phyloP scores from a whole-genome alignment of 1,140 invertebrate genomes.

The Eubasilissa regina region DNA sequence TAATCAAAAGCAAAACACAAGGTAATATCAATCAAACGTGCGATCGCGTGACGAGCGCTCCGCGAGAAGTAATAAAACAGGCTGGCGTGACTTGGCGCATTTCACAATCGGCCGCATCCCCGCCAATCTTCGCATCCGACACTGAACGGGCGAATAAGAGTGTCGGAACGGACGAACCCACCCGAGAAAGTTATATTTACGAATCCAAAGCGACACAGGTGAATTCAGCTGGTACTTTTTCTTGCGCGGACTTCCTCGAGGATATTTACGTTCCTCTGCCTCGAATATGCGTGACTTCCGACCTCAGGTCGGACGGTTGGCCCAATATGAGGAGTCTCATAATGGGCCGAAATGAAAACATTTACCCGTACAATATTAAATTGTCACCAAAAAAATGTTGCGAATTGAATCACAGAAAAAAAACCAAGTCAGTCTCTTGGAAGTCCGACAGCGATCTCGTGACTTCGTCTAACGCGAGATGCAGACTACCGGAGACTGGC shows the following conservation, averaged over 20 bases:
- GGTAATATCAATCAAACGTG: conserved; percentile 31
- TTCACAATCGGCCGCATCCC: conserved; percentile 19
- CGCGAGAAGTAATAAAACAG: conserved; percentile 40
- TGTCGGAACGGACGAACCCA: conserved; percentile 11
- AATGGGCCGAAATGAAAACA: conserved; percentile 53
- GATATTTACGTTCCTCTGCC: conserved; percentile 55
- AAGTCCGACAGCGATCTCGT: conserved; percentile 19
- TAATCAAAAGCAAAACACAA: conserved; percentile 46
- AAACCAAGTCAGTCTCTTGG: conserved; percentile 53
- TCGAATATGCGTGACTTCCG: conserved; percentile 49
- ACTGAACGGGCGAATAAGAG: conserved; percentile 3
- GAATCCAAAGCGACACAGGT: conserved; percentile 54
- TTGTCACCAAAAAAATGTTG: conserved; percentile 45
- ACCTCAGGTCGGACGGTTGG: conserved; percentile 43
- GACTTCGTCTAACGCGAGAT: not conserved
- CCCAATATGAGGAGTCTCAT: conserved; percentile 55
- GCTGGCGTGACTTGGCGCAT: conserved; percentile 49
- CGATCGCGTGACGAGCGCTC: conserved; percentile 31
- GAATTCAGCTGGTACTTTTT: not conserved
- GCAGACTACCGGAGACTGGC: not conserved
- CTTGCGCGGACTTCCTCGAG: conserved; percentile 51
- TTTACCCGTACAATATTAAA: conserved; percentile 56
- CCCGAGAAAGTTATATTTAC: conserved; percentile 2
- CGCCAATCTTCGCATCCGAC: conserved; percentile 39
- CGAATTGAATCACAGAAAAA: conserved; percentile 16